phyloP scores from a whole-genome alignment of 2,888 invertebrate species.

The Amphimallon solstitiale region DNA sequence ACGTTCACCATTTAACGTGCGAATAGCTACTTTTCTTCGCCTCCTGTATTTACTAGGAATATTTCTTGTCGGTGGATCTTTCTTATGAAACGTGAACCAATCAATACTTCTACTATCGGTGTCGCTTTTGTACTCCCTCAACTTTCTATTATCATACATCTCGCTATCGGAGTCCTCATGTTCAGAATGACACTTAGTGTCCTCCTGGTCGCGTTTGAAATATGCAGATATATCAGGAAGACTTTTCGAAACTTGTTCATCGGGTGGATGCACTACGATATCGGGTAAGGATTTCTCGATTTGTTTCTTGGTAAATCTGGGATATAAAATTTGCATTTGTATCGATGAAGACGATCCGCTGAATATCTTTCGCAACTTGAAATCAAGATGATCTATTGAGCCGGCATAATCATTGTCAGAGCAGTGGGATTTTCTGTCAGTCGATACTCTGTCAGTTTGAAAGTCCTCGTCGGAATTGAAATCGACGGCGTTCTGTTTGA shows the following conservation, averaged over 20 bases:
- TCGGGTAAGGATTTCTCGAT: constrained; percentile 22
- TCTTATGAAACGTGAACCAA: constrained; percentile 14
- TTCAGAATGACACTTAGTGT: constrained; percentile 33
- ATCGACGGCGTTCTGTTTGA: constrained; percentile 32
- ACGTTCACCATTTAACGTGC: constrained; percentile 6
- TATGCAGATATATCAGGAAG: constrained; percentile 57
- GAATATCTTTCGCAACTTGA: constrained; percentile 21
- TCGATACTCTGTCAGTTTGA: not conserved
- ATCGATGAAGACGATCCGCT: constrained; percentile 16
- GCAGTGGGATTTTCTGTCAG: not conserved
- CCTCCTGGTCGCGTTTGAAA: constrained; percentile 34
- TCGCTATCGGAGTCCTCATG: constrained; percentile 34
- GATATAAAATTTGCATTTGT: constrained; percentile 24
- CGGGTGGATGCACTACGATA: constrained; percentile 48
- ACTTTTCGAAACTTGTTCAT: constrained; percentile 55
- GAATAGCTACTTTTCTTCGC: constrained; percentile 3
- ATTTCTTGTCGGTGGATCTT: not conserved
- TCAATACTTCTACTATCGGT: constrained; percentile 13
- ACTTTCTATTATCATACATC: not conserved
- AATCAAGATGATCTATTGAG: constrained; percentile 16
- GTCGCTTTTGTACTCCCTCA: constrained; percentile 20
- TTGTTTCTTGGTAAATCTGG: constrained; percentile 17
- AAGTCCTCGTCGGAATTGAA: constrained; percentile 19
- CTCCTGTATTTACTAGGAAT: constrained; percentile 10
- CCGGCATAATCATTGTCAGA: not conserved